Evolutionary conservation across 1,140 invertebrate genomes (phyloP).

Genomic region (Potamilus streckersoni): DNA sequence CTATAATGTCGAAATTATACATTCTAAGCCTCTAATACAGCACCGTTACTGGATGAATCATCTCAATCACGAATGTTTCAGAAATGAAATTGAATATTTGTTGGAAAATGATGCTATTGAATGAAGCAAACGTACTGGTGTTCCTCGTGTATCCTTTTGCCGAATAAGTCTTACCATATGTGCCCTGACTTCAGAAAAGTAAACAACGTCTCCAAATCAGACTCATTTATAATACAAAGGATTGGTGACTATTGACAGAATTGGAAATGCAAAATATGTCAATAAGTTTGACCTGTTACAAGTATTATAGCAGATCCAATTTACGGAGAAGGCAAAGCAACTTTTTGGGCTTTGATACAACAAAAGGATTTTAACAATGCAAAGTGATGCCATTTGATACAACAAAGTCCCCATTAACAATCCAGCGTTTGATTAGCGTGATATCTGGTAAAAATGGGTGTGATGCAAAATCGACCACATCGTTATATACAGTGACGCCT

Average conservation of each 20-base stretch:
- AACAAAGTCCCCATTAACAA: conserved; percentile 64
- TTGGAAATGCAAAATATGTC: conserved; percentile 24
- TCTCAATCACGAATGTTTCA: conserved; percentile 62
- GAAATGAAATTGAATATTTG: conserved; percentile 55
- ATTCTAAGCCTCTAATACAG: conserved; percentile 24
- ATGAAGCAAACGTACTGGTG: conserved; percentile 36
- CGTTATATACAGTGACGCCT: conserved; percentile 60
- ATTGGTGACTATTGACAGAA: conserved; percentile 20
- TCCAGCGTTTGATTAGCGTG: conserved; percentile 69
- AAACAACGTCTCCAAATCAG: not conserved
- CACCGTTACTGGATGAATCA: conserved; percentile 37
- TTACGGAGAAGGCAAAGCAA: conserved; percentile 23
- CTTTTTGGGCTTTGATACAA: conserved; percentile 23
- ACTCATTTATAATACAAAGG: not conserved
- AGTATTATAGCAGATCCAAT: conserved; percentile 21
- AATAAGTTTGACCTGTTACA: conserved; percentile 34
- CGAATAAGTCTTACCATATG: conserved; percentile 17
- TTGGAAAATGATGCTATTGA: conserved; percentile 18
- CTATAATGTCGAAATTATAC: no score
- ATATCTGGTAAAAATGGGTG: conserved; percentile 44
- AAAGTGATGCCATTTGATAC: conserved; percentile 68
- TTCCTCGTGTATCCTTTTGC: conserved; percentile 40
- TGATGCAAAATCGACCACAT: conserved; percentile 70
- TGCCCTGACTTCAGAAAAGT: not conserved
- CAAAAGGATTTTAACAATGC: conserved; percentile 62